A percentile compares a stretch with the other conserved stretches of the same genome.
These are phyloP conservation scores for Saccopteryx leptura DNA, from an alignment of 2,113 vertebrate species.

Conservation along the genomic window DNA sequence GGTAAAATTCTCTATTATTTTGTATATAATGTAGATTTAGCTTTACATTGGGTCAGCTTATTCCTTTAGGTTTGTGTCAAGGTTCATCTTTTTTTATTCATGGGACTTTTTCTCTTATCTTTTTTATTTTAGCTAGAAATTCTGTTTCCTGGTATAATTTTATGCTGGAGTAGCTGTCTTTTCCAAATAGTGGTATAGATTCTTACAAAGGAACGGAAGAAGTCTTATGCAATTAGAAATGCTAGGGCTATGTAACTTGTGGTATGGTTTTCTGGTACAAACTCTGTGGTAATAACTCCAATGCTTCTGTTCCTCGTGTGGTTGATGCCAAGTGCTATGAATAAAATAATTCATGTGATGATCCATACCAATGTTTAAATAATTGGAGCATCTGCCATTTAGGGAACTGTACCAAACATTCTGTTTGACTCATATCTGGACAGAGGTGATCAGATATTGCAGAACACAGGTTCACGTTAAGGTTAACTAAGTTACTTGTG, in stretches of 20 bases:
- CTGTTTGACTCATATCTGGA: neutral
- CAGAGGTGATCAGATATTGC: neutral
- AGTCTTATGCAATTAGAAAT: neutral
- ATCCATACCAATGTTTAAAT: neutral
- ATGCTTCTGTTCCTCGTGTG: neutral
- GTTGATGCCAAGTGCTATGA: neutral
- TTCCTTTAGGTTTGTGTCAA: neutral
- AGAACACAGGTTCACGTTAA: neutral
- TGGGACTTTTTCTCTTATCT: neutral
- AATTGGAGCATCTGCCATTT: neutral
- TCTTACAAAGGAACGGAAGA: neutral
- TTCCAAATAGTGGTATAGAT: neutral
- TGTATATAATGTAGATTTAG: neutral
- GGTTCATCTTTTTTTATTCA: neutral
- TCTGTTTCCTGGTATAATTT: neutral
- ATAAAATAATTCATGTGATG: neutral
- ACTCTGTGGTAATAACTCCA: neutral
- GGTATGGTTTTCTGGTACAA: neutral
- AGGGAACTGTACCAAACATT: neutral
- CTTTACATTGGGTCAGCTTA: neutral
- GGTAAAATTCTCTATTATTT: neutral
- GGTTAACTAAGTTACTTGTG: neutral
- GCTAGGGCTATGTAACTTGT: neutral
- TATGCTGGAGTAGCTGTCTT: neutral
- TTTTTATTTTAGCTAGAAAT: neutral